These are phyloP conservation scores for Trochalopteron elliotii DNA, from an alignment of 2,113 vertebrate genomes.

Conservation along the genomic window DNA sequence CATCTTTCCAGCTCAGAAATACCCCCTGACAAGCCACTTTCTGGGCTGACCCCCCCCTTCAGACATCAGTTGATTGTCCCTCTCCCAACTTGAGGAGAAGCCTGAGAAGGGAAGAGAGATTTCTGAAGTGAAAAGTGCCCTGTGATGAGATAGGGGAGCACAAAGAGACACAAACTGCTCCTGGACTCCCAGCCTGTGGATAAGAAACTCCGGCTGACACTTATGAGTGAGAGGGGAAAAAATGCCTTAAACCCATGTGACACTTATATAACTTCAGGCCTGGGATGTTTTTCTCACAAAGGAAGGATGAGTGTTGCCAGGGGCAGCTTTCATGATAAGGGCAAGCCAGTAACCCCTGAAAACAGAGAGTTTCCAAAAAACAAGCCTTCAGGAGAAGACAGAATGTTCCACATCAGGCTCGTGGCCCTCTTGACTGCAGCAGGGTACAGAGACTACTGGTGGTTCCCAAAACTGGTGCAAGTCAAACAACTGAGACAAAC, in stretches of 20 bases:
- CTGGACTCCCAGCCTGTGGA: slow-evolving; percentile 36
- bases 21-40: not conserved
- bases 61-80: not conserved
- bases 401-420: not conserved
- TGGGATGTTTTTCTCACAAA: slow-evolving; percentile 30
- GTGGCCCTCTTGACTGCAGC: not conserved
- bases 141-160: slow-evolving; percentile 37
- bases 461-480: not conserved
- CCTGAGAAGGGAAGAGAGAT: slow-evolving; percentile 19
- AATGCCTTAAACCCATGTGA: slow-evolving; percentile 54
- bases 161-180: slow-evolving; percentile 15
- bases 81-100: slow-evolving; percentile 17
- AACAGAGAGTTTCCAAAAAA: not conserved
- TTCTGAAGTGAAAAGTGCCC: slow-evolving; percentile 51
- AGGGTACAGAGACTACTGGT: not conserved
- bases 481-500: not conserved
- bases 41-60: not conserved
- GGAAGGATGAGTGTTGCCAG: slow-evolving; percentile 23
- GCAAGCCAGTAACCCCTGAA: slow-evolving; percentile 37
- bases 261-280: slow-evolving; percentile 40
- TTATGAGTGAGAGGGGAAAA: slow-evolving; percentile 51
- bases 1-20: not conserved
- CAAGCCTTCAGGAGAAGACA: not conserved
- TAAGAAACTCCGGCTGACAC: slow-evolving; percentile 46
- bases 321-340: slow-evolving; percentile 42